These are phyloP conservation scores for Quadriops clusia DNA, from an alignment of 2,888 invertebrate species.

Conservation along the genomic window DNA sequence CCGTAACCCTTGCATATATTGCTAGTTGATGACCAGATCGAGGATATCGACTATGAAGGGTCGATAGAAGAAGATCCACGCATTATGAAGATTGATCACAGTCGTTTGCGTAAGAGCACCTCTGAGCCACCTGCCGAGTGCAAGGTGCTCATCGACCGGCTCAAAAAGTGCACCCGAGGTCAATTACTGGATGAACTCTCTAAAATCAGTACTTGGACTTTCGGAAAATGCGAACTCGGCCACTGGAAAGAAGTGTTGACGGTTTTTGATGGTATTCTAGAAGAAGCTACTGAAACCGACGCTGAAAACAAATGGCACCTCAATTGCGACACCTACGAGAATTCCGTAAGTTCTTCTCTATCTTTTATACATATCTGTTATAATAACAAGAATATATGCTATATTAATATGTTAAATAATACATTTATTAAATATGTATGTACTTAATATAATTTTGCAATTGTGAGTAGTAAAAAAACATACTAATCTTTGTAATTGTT, in stretches of 20 bases:
- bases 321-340: conserved; percentile 57
- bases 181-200: conserved; percentile 57
- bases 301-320: conserved; percentile 56
- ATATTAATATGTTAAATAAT: neutral
- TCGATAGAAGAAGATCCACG: conserved; percentile 20
- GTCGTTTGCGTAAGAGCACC: conserved; percentile 69
- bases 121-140: conserved; percentile 74
- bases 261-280: conserved; percentile 60
- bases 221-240: conserved; percentile 75
- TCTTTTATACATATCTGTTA: no score
- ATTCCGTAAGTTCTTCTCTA: conserved; percentile 37
- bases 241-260: conserved; percentile 80
- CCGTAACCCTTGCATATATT: no score
- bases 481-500: no score
- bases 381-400: no score
- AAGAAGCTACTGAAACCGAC: conserved; percentile 54
- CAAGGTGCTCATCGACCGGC: conserved; percentile 59
- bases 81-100: conserved; percentile 71
- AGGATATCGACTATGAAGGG: conserved; percentile 20
- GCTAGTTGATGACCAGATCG: conserved; percentile 15
- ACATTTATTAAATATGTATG: neutral
- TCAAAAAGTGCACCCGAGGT: conserved; percentile 52
- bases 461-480: no score
- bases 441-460: neutral
- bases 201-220: conserved; percentile 69